These are phyloP conservation scores for Aulostomus chinensis DNA, from an alignment of 2,797 vertebrate genomes.

Conservation along the genomic window DNA sequence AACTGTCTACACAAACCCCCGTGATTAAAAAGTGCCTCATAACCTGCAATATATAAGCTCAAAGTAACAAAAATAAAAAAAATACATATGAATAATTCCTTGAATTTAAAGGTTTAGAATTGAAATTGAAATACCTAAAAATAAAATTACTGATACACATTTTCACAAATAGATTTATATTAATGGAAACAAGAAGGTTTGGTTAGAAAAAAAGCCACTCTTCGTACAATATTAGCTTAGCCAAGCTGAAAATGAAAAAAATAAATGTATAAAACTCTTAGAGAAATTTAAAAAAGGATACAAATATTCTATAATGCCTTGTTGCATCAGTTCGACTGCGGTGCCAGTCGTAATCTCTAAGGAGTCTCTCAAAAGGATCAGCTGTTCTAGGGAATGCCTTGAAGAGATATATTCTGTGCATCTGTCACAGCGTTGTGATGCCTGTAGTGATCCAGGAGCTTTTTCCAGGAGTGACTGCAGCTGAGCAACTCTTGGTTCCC, in stretches of 20 bases:
- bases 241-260: too few species aligned
- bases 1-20: background rate
- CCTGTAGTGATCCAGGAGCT: slow-evolving; percentile 44
- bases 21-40: too few species aligned
- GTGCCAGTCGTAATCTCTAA: background rate
- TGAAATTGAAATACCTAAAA: background rate
- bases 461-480: slow-evolving; percentile 40
- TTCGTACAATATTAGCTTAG: too few species aligned
- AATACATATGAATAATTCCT: background rate
- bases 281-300: too few species aligned
- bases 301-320: background rate
- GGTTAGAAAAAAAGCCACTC: too few species aligned
- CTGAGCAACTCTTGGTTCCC: slow-evolving; percentile 67
- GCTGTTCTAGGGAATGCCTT: background rate
- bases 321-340: background rate
- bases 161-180: background rate
- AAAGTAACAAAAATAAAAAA: background rate
- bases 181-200: too few species aligned
- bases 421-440: slow-evolving; percentile 30
- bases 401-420: slow-evolving; percentile 53
- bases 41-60: background rate
- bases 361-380: too few species aligned
- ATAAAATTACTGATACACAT: background rate
- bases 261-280: too few species aligned
- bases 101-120: background rate